Conservation (phyloP, 2,797 vertebrate genomes). For the Catostomus latipinnis region DNA sequence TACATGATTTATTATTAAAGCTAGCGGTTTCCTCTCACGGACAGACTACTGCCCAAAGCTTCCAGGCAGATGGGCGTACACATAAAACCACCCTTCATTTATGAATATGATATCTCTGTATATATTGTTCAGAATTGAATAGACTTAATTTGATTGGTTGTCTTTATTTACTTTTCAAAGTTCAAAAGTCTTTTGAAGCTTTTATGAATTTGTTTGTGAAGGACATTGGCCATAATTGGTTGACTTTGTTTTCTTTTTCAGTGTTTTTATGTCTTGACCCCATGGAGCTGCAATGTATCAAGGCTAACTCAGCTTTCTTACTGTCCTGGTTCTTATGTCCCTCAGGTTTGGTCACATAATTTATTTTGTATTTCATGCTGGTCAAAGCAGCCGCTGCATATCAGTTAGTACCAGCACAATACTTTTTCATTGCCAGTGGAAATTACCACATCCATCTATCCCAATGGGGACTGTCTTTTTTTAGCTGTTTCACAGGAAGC, state of each 20-base stretch:
- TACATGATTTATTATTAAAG: conserved; percentile 66
- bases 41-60: conserved; percentile 50
- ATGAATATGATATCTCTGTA: conserved; percentile 45
- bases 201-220: conserved; percentile 7
- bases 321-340: conserved; percentile 43
- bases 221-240: conserved; percentile 3
- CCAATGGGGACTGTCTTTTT: conserved; percentile 63
- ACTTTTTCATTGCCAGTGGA: conserved; percentile 57
- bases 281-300: conserved; percentile 22
- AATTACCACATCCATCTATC: conserved; percentile 20
- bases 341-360: conserved; percentile 39
- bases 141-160: background rate
- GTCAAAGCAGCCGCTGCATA: conserved; percentile 64
- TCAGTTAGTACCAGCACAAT: conserved; percentile 64
- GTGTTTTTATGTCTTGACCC: conserved; percentile 26
- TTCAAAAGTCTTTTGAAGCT: background rate
- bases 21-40: conserved; percentile 59
- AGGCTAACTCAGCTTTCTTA: conserved; percentile 33
- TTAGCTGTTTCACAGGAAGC: conserved; percentile 71
- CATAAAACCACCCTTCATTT: conserved; percentile 47
- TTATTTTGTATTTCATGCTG: conserved; percentile 73
- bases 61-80: conserved; percentile 52
- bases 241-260: background rate
- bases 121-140: conserved; percentile 11
- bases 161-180: conserved; percentile 23